Percentiles rank a stretch among this genome's conserved stretches.
Evolutionary conservation across 2,888 invertebrate species (phyloP).

Genomic region (Chromoteleia sp.): DNA sequence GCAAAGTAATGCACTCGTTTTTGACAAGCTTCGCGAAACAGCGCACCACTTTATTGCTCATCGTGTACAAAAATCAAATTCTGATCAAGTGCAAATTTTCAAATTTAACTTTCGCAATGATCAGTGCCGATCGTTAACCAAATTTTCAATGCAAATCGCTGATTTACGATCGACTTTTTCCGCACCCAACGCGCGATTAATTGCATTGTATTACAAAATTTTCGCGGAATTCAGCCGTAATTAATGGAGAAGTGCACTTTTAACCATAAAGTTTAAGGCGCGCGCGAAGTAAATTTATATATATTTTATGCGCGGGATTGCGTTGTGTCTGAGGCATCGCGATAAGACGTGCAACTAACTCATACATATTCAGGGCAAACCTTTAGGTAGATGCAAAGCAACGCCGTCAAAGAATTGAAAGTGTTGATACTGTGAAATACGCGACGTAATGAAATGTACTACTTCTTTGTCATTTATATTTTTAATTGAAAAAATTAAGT

Average conservation of each 20-base stretch:
- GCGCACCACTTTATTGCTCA: too few relatives aligned
- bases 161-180: constrained; percentile 37
- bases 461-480: constrained; percentile 35
- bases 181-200: constrained; percentile 9
- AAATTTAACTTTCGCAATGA: too few relatives aligned
- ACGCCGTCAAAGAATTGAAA: constrained; percentile 47
- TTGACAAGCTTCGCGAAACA: too few relatives aligned
- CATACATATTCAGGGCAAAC: constrained; percentile 61
- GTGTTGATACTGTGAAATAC: constrained; percentile 47
- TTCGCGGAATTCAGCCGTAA: constrained; percentile 43
- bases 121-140: too few relatives aligned
- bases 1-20: too few relatives aligned
- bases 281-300: constrained; percentile 57
- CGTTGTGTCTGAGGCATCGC: constrained; percentile 50
- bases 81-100: too few relatives aligned
- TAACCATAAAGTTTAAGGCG: constrained; percentile 40
- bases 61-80: too few relatives aligned
- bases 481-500: too few relatives aligned
- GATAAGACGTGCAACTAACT: constrained; percentile 55
- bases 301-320: constrained; percentile 53
- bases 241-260: constrained; percentile 55
- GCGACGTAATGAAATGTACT: constrained; percentile 20
- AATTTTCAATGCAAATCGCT: too few relatives aligned
- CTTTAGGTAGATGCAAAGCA: constrained; percentile 47
- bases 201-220: constrained; percentile 52